Evolutionary conservation across 2,113 vertebrate species (phyloP).

Genomic region (Sorex araneus): DNA sequence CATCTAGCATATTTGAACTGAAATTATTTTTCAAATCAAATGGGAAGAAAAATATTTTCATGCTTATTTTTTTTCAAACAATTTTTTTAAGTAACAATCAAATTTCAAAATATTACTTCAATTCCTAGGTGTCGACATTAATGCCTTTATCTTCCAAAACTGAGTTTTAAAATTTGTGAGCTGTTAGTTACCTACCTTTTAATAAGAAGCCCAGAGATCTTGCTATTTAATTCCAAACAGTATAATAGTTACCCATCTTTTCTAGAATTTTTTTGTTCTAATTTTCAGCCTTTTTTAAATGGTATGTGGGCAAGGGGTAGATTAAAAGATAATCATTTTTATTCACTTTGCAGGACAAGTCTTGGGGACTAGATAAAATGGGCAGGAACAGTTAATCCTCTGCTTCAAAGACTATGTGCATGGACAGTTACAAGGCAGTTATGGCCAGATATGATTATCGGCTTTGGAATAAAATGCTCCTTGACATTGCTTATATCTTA

Average conservation of each 20-base stretch:
- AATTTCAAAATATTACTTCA: constrained; percentile 37
- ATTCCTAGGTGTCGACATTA: constrained; percentile 33
- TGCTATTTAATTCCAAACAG: constrained; percentile 59
- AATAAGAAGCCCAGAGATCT: constrained; percentile 50
- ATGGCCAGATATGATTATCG: constrained; percentile 81
- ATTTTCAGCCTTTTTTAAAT: not conserved
- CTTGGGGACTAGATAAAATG: constrained; percentile 84
- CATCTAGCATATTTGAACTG: constrained; percentile 1
- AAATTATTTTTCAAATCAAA: constrained; percentile 40
- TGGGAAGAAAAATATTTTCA: constrained; percentile 49
- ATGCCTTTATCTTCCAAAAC: constrained; percentile 41
- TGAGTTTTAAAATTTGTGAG: constrained; percentile 53
- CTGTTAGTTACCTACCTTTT: constrained; percentile 9
- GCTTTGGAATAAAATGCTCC: constrained; percentile 83
- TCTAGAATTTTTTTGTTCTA: constrained; percentile 37
- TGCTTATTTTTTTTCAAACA: constrained; percentile 59
- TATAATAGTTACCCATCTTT: constrained; percentile 51
- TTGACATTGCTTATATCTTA: constrained; percentile 82
- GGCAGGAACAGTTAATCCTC: constrained; percentile 81
- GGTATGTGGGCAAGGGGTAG: constrained; percentile 60
- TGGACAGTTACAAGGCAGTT: constrained; percentile 84
- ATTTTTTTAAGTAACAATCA: constrained; percentile 50
- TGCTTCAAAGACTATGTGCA: constrained; percentile 81
- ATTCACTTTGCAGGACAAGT: constrained; percentile 83
- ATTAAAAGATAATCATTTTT: constrained; percentile 84